phyloP scores from a whole-genome alignment of 2,888 invertebrate species.

The Imbricaverruca yamaguchii region DNA sequence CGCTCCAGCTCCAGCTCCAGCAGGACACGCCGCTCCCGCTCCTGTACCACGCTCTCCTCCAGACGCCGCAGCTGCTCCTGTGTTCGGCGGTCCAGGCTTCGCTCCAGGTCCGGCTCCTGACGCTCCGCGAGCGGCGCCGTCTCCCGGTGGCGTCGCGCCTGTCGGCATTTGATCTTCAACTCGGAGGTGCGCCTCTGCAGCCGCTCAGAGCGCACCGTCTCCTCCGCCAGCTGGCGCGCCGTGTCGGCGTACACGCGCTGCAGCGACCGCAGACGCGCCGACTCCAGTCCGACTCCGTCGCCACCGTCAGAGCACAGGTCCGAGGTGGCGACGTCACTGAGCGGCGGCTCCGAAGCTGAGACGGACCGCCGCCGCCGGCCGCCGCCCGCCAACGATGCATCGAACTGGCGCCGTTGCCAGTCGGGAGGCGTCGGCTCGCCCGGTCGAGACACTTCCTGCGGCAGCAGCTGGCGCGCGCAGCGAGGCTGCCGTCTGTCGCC shows the following conservation, averaged over 20 bases:
- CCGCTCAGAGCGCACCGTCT: background rate
- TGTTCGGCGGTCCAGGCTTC: background rate
- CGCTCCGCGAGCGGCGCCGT: background rate
- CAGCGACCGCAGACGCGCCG: background rate
- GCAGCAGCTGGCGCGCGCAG: background rate
- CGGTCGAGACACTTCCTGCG: background rate
- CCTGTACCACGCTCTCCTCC: background rate
- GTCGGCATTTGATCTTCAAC: background rate
- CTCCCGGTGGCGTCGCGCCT: background rate
- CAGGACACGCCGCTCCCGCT: background rate
- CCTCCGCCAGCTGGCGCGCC: background rate
- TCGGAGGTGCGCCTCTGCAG: background rate
- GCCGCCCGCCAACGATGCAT: too few species aligned
- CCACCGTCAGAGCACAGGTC: background rate
- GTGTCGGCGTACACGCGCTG: background rate
- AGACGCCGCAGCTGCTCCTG: background rate
- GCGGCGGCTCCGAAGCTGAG: too few species aligned
- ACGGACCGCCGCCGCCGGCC: too few species aligned
- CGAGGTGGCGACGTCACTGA: background rate
- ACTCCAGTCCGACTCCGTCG: background rate
- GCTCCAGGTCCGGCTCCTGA: background rate
- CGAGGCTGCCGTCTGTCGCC: background rate
- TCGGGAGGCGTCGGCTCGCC: too few species aligned
- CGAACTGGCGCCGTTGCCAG: too few species aligned
- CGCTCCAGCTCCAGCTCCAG: constrained; percentile 18